Evolutionary conservation across 2,888 invertebrate species (phyloP).

Genomic region (Lepidonotus clava): DNA sequence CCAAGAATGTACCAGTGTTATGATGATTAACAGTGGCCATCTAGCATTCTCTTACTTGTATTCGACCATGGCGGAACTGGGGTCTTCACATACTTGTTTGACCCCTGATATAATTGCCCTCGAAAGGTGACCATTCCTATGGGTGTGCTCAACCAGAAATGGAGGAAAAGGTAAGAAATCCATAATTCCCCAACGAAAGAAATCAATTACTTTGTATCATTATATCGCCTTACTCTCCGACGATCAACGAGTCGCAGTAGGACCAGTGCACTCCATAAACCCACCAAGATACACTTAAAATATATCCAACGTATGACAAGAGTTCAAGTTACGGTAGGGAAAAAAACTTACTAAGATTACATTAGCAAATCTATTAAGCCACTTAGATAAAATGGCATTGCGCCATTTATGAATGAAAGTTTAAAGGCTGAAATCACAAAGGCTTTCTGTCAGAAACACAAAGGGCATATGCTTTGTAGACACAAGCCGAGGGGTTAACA

Average conservation of each 20-base stretch:
- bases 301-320: neutral
- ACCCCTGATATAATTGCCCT: constrained; percentile 11
- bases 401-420: constrained; percentile 38
- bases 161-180: too few species aligned
- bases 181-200: too few species aligned
- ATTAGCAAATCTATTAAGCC: constrained; percentile 21
- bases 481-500: too few species aligned
- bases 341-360: neutral
- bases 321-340: neutral
- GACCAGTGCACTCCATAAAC: neutral
- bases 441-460: constrained; percentile 39
- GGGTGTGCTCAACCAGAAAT: constrained; percentile 8
- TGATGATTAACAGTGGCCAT: neutral
- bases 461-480: constrained; percentile 7
- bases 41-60: neutral
- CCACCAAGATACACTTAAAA: neutral
- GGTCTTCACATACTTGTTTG: neutral
- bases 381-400: constrained; percentile 18
- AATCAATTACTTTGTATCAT: too few species aligned
- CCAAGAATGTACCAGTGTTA: too few species aligned
- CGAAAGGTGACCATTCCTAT: neutral
- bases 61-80: neutral
- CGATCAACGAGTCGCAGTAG: too few species aligned
- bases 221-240: too few species aligned
- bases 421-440: constrained; percentile 37